phyloP scores from a whole-genome alignment of 2,888 invertebrate genomes.

The Uropetala carovei region DNA sequence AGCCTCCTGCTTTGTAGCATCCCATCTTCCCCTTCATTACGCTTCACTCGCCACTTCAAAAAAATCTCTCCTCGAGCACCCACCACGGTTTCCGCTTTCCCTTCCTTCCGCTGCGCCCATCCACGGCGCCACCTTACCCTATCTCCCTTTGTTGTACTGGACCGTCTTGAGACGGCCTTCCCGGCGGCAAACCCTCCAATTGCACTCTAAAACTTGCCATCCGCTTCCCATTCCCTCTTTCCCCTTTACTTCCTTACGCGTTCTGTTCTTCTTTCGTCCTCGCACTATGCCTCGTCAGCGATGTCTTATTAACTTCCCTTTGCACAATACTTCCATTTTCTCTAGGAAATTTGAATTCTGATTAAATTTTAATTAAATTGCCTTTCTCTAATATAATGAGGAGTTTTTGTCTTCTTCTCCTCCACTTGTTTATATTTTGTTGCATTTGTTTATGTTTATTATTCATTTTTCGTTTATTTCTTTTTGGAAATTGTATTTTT shows the following conservation, averaged over 20 bases:
- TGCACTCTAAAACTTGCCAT: too few relatives aligned
- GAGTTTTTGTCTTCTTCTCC: too few relatives aligned
- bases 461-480: not conserved
- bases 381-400: too few relatives aligned
- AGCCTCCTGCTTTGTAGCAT: not conserved
- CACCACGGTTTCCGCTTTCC: conserved; percentile 27
- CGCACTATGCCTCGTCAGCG: too few relatives aligned
- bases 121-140: not conserved
- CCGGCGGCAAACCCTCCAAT: not conserved
- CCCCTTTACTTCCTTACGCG: too few relatives aligned
- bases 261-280: too few relatives aligned
- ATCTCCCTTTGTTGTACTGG: not conserved
- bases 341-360: not conserved
- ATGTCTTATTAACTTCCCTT: not conserved
- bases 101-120: conserved; percentile 21
- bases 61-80: not conserved
- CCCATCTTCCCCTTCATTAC: conserved; percentile 53
- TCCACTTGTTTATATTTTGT: too few relatives aligned
- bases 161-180: conserved; percentile 31
- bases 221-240: not conserved
- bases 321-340: not conserved
- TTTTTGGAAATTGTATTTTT: not conserved
- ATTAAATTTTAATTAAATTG: too few relatives aligned
- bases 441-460: not conserved
- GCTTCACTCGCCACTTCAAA: conserved; percentile 43